Evolutionary conservation across 2,797 vertebrate genomes (phyloP).

Genomic region (Sylvilagus floridanus): DNA sequence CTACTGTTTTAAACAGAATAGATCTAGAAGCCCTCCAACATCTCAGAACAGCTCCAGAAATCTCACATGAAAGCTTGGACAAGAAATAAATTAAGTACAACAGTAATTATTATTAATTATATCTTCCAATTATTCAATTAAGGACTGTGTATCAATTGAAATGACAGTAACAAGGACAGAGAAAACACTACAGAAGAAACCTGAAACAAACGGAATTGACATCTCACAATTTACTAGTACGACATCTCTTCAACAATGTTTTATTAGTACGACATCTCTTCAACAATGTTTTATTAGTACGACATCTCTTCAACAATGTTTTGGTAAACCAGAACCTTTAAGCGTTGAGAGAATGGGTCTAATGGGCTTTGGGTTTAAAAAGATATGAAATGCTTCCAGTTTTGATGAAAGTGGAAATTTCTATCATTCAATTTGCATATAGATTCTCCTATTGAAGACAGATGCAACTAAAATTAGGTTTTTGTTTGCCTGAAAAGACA

Average conservation of each 20-base stretch:
- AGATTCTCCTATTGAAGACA: constrained; percentile 45
- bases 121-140: constrained; percentile 54
- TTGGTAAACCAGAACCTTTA: constrained; percentile 46
- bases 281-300: background rate
- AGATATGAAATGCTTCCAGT: constrained; percentile 29
- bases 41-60: constrained; percentile 9
- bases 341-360: constrained; percentile 13
- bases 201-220: background rate
- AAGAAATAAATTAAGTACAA: constrained; percentile 42
- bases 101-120: constrained; percentile 26
- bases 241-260: constrained; percentile 4
- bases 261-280: constrained; percentile 22
- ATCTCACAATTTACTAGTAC: constrained; percentile 44
- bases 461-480: constrained; percentile 63
- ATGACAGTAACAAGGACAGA: constrained; percentile 19
- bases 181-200: constrained; percentile 42
- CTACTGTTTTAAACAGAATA: constrained; percentile 35
- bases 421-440: constrained; percentile 50
- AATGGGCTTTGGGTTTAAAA: constrained; percentile 57
- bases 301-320: constrained; percentile 4
- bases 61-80: background rate
- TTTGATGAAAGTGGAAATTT: constrained; percentile 42
- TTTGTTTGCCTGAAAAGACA: constrained; percentile 63
- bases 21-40: background rate
- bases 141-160: constrained; percentile 19